Percentiles rank a stretch among this genome's conserved stretches.
Conservation (phyloP, 2,888 invertebrate genomes). For the Pollenia amentaria region DNA sequence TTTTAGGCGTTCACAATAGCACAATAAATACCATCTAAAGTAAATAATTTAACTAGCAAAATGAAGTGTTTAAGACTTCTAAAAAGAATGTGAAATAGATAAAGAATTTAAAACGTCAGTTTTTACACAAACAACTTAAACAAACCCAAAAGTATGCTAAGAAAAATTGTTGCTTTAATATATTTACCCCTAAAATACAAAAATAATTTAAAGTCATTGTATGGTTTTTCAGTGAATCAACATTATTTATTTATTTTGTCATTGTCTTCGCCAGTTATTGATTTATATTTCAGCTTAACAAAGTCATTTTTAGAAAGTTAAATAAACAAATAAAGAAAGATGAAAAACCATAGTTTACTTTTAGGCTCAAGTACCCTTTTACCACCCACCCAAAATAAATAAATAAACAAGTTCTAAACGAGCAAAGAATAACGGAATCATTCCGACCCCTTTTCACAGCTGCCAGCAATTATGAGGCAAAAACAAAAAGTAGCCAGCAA, state of each 20-base stretch:
- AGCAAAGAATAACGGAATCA: not conserved
- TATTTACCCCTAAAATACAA: not conserved
- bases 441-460: not conserved
- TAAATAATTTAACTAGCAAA: not conserved
- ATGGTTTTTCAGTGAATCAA: not conserved
- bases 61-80: not conserved
- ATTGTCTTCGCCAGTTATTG: constrained; percentile 23
- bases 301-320: constrained; percentile 42
- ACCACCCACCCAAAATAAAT: not conserved
- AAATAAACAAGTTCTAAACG: not conserved
- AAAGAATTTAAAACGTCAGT: too few species aligned
- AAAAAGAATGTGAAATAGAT: not conserved
- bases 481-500: not conserved
- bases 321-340: constrained; percentile 27
- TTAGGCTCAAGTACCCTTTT: not conserved
- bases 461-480: not conserved
- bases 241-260: not conserved
- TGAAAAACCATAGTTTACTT: constrained; percentile 21
- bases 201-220: not conserved
- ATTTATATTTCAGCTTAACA: constrained; percentile 44
- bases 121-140: too few species aligned
- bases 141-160: too few species aligned
- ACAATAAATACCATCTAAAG: not conserved
- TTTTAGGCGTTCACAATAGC: constrained; percentile 18
- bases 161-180: too few species aligned